Base-by-base conservation (phyloP, 30 jellyfish, hydroid and myxozoan genomes). In the Euphysa ruthae region DNA sequence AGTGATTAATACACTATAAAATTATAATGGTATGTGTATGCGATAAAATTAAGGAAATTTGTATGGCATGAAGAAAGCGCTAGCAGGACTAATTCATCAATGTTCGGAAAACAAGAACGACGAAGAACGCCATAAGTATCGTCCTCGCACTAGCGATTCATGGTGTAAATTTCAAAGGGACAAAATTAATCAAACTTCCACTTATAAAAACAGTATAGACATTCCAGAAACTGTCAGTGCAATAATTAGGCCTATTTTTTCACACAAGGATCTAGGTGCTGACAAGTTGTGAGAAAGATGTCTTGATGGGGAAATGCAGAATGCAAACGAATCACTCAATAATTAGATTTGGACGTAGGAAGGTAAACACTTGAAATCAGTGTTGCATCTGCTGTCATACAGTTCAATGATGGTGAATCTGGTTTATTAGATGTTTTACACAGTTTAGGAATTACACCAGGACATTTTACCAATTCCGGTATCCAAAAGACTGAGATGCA, bases 321-420 rank as follows among this genome's bases (percentile, higher is more conserved):
- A 72, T 43, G 72, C 83, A 26, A 72, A 72, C 58, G 84, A 72
- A 51, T 33, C 82, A 32, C 58, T 72, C 79, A 72, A 72, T 58
- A 68, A 72, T 32, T 22, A 30, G 31, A 34, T 72, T 44, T 72
- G 79, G n/a, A n/a, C n/a, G n/a, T n/a, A n/a, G n/a, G n/a, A n/a
- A n/a, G n/a, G n/a, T n/a, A n/a, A n/a, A n/a, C n/a, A n/a, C n/a
- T n/a, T n/a, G n/a, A n/a, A n/a, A n/a, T n/a, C n/a, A n/a, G n/a
- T n/a, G n/a, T n/a, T n/a, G n/a, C n/a, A n/a, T n/a, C n/a, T n/a
- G n/a, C n/a, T n/a, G n/a, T n/a, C n/a, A n/a, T n/a, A n/a, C n/a
- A n/a, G n/a, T n/a, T n/a, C n/a, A n/a, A n/a, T n/a, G n/a, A n/a
- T n/a, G n/a, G n/a, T n/a, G n/a, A n/a, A n/a, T n/a, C n/a, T n/a